Evolutionary conservation across 2,888 invertebrate species (phyloP), one percentile per base, ranked within the genome.

Genomic region (Hypomecis punctinalis): DNA sequence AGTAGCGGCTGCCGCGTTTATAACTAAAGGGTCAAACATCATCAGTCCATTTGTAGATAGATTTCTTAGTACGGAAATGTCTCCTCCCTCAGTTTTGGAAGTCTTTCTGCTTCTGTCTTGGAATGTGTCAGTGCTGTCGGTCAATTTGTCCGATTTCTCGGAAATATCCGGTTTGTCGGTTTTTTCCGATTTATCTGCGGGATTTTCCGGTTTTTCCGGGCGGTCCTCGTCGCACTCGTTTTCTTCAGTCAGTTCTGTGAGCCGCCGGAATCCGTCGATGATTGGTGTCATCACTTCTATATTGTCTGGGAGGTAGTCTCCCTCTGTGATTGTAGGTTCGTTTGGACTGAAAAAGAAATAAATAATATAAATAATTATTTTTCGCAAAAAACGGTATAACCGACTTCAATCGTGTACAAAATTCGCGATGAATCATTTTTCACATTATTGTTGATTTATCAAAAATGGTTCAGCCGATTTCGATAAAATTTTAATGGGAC

Each of bases 231-330:
- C 82, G 7, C 76, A 72, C 9, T 82, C 81, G 0, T 77, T 80
- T 11, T 83, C 82, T 6, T 84, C 83, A 0, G 72, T 59, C 11
- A 79, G 76, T 46, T 85, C 84, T 35, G 79, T 83, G 35, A 93
- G 82, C 0, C 91, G 85, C 42, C 87, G 77, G 7, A 93, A 76
- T 0, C 93, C 93, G 67, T 93, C 93, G 11, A 93, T 81, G 23
- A 93, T 91, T 0, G 93, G 93, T 0, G 90, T 90, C 87, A 93
- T 90, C 0, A 93, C 91, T 73, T 93, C 93, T 9, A 93, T 90
- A 61, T 91, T 91, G 74, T 93, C 93, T 0, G 93, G 93, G 0
- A 93, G 82, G 63, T 92, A 93, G 69, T 93, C 93, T 6, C 78
- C 84, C 13, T 92, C 92, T 0, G 86, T 85, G 80, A 92, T 90